Base-by-base conservation (phyloP, 2,113 vertebrate genomes). In the Zosterops lateralis region DNA sequence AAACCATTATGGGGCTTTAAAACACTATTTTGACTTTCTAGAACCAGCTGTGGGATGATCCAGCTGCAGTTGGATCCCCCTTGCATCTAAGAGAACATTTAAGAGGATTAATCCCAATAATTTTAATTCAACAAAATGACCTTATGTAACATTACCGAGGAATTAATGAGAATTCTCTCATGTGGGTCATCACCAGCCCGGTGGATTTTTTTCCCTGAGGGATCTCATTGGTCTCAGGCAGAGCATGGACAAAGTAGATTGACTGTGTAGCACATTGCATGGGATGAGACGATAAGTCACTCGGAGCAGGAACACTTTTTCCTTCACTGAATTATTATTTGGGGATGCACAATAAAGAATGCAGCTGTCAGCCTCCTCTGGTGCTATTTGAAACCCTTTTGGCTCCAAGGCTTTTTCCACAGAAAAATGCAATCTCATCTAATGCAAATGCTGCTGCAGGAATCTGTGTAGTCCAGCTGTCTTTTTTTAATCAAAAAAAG, bases 31-130 rank as follows among this genome's bases (percentile, higher is more conserved):
- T 90, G 84, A 90, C 94, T 94, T 96, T 89, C 65, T 42, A 79
- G 91, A 95, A 92, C 73, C 66, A 89, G 95, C 48, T 56, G 51
- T 58, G 62, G 90, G 92, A 82, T 77, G 91, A 87, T 75, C 34
- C 79, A 80, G 93, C 44, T 70, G 86, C 88, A 50, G 51, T 66
- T 87, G 80, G 91, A 66, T 85, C n/a, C 85, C 71, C 50, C 85
- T 73, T 81, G 84, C 95, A 87, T 96, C 81, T 64, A 89, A 93
- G 93, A 89, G 96, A 96, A 85, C 72, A 89, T 76, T 71, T 87
- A 89, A 96, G 95, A 96, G 84, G 95, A 97, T 97, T 95, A 96
- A 94, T 89, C 83, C 91, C 50, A 92, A 96, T 94, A 93, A 97
- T 95, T 97, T 96, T 96, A 97, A 97, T 92, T 93, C 67, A 93